phyloP scores from a whole-genome alignment of 1,140 invertebrate species.

The Lordiphosa stackelbergi region DNA sequence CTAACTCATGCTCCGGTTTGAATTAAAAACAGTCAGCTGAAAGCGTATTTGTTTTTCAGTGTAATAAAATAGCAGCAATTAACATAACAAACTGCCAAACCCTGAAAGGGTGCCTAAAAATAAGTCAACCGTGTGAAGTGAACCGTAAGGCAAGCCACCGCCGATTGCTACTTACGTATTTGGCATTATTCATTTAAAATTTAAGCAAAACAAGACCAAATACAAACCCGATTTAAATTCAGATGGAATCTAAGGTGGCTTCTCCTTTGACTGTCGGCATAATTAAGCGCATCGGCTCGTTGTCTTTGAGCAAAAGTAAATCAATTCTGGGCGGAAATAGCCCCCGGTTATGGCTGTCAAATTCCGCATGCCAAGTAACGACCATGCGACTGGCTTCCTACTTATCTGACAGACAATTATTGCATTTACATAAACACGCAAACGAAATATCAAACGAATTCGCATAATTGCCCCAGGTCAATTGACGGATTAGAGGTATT shows the following conservation, averaged over 20 bases:
- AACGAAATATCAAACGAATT: conserved; percentile 54
- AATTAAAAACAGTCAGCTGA: too few relatives aligned
- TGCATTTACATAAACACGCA: conserved; percentile 33
- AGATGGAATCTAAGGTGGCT: background rate
- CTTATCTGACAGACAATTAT: conserved; percentile 40
- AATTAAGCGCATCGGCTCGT: conserved; percentile 28
- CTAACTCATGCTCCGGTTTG: too few relatives aligned
- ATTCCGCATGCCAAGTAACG: conserved; percentile 23
- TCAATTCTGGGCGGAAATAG: conserved; percentile 48
- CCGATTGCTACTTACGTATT: conserved; percentile 27
- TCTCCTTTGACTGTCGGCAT: conserved; percentile 12
- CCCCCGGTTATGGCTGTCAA: conserved; percentile 40
- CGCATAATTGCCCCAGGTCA: conserved; percentile 13
- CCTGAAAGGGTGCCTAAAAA: conserved; percentile 4
- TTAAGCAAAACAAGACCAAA: conserved; percentile 22
- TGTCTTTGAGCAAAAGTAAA: conserved; percentile 38
- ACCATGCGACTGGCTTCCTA: conserved; percentile 16
- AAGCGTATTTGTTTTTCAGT: background rate
- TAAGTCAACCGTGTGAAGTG: conserved; percentile 16
- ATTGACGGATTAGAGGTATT: conserved; percentile 21
- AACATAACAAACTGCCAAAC: conserved; percentile 25
- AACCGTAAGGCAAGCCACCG: conserved; percentile 20
- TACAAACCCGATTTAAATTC: conserved; percentile 18
- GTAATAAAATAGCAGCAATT: conserved; percentile 19
- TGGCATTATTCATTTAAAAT: conserved; percentile 39